Evolutionary conservation across 2,113 vertebrate genomes (phyloP), one percentile per base, ranked within the genome.

Genomic region (Thalassarche chlororhynchos): DNA sequence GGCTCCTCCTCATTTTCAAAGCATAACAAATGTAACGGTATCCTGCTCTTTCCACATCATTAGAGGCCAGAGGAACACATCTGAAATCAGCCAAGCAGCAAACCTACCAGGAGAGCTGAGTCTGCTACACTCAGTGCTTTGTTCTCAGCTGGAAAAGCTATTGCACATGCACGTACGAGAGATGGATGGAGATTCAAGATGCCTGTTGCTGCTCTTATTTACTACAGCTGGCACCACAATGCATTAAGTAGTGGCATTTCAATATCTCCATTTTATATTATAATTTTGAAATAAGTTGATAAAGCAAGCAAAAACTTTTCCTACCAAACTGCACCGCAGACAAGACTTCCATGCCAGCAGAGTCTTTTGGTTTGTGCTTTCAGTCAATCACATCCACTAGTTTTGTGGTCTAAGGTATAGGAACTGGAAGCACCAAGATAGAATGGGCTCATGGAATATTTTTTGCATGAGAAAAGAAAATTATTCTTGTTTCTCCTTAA

Each of bases 71-170:
- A 84, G 69, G 93, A 90, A 88, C 61, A 28, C 14, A 74, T 69
- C 65, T 38, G 65, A 88, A 84, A 58, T 11, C 94, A 92, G 65
- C 74, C 94, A 90, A 77, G 94, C 92, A 90, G 96, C 78, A 94
- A 92, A 94, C 12, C 44, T 44, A 81, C 70, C 83, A 65, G 91
- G 64, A 92, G 64, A 51, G 89, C 83, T 11, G 78, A 94, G 44
- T 21, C 74, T 80, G 86, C 83, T 72, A 52, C 58, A 31, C 78
- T 84, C 54, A 17, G 58, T 1, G 1, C 90, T 90, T 80, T 87
- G 70, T 60, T 94, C 58, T 36, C 79, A 81, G 65, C 78, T 94
- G 94, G 78, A 84, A 93, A 94, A 90, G 83, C 64, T 42, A 47
- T 29, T 46, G 77, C 65, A 46, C 44, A 10, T 3, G 34, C 52